Base-by-base conservation (phyloP, 2,797 vertebrate species). In the Danio choprae region DNA sequence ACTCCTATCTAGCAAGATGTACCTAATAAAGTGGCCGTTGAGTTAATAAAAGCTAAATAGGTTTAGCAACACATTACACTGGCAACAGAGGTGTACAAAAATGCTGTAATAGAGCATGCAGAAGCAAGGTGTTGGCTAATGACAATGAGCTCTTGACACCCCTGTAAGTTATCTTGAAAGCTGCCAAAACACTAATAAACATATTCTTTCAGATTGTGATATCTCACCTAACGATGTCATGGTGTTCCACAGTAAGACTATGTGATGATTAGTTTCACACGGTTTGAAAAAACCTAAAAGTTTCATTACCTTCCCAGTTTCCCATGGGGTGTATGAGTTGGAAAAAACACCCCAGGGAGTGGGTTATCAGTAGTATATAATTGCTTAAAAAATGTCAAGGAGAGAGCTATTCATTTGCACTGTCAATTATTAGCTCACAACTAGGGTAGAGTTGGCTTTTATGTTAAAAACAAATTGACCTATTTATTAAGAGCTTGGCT, bases 201-300 rank as follows among this genome's bases (percentile, higher is more conserved):
- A n/a, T 51, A 44, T 16, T 60, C n/a, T 44, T 48, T 68, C 4
- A 51, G 36, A n/a, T 69, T 7, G n/a, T 63, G 58, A 72, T 46
- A 36, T 73, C 69, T 79, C 38, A 72, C 50, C 38, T 56, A 38
- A 56, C 72, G 40, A 56, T 55, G 48, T 72, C 59, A 79, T 46
- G 16, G 58, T 75, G 43, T 63, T 75, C 18, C 36, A 51, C 36
- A 64, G 10, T 55, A 15, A 72, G 15, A 43, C 36, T 12, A 60
- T 51, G 48, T 36, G 44, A 78, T 70, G 20, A 79, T 79, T 72
- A 72, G 16, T 64, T 72, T 64, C 48, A 71, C 59, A 79, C 68
- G 20, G n/a, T 79, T 56, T 38, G 44, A 10, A 53, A 63, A 55
- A 63, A n/a, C 10, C 20, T 71, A 46, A 36, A 63, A 38, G 15